Evolutionary conservation across 2,797 vertebrate species (phyloP).

Genomic region (Catostomus latipinnis): DNA sequence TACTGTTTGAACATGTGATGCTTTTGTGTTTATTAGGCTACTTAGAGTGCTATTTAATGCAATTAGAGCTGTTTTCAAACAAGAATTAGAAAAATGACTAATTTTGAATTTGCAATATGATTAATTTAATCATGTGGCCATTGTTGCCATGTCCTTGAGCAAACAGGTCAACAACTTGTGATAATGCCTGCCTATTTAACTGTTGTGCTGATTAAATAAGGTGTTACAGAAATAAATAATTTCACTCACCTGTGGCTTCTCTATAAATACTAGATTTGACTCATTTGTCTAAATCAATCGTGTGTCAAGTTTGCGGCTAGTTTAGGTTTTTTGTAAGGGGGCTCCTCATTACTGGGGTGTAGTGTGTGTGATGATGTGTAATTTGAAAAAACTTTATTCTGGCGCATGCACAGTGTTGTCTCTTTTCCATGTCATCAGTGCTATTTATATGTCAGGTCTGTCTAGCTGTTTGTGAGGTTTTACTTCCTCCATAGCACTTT

Average conservation of each 20-base stretch:
- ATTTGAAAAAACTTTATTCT: too few species aligned
- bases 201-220: constrained; percentile 29
- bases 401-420: too few species aligned
- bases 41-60: not conserved
- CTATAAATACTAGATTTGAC: constrained; percentile 26
- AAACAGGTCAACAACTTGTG: constrained; percentile 18
- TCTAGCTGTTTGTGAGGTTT: too few species aligned
- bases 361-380: too few species aligned
- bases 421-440: too few species aligned
- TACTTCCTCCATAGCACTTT: too few species aligned
- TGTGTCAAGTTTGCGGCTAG: not conserved
- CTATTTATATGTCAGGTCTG: too few species aligned
- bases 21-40: not conserved
- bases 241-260: constrained; percentile 9
- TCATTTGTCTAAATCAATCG: constrained; percentile 30
- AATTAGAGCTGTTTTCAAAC: not conserved
- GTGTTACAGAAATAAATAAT: constrained; percentile 29
- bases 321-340: not conserved
- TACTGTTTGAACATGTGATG: too few species aligned
- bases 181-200: constrained; percentile 3
- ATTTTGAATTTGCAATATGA: not conserved
- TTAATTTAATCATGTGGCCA: not conserved
- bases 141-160: constrained; percentile 28
- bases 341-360: too few species aligned
- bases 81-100: not conserved